These are phyloP conservation scores for Gymnoscopelus microlampas DNA, from an alignment of 2,797 vertebrate genomes.

Conservation along the genomic window DNA sequence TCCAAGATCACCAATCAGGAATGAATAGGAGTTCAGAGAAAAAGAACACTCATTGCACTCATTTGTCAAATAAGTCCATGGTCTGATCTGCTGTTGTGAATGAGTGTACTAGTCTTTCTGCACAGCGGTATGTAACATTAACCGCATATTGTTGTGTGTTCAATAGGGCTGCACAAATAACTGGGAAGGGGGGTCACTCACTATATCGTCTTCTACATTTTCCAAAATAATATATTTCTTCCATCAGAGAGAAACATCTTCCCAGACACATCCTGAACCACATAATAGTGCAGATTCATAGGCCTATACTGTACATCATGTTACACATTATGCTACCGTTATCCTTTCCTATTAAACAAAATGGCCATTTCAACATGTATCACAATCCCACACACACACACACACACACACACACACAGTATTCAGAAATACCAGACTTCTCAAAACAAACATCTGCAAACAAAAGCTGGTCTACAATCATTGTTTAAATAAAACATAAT, in stretches of 20 bases:
- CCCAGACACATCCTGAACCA: no score
- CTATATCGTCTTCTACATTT: no score
- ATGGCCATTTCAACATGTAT: no score
- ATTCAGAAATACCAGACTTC: slow-evolving; percentile 34
- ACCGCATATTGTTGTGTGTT: no score
- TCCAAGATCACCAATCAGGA: not conserved
- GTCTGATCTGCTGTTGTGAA: not conserved
- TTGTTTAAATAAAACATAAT: not conserved
- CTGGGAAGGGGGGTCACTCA: no score
- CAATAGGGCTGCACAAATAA: no score
- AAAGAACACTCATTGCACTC: slow-evolving; percentile 58
- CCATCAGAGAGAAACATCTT: no score
- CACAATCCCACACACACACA: not conserved
- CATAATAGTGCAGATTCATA: no score
- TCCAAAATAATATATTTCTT: no score
- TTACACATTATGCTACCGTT: not conserved
- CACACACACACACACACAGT: slow-evolving; percentile 30
- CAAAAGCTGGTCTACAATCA: not conserved
- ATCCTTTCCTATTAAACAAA: no score
- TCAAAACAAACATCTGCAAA: not conserved
- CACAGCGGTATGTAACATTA: not conserved
- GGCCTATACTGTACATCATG: not conserved
- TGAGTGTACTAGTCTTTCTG: not conserved
- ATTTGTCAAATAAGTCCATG: slow-evolving; percentile 31
- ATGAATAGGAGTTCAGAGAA: not conserved